phyloP scores from a whole-genome alignment of 2,888 invertebrate species.

The Caenorhabditis uteleia region DNA sequence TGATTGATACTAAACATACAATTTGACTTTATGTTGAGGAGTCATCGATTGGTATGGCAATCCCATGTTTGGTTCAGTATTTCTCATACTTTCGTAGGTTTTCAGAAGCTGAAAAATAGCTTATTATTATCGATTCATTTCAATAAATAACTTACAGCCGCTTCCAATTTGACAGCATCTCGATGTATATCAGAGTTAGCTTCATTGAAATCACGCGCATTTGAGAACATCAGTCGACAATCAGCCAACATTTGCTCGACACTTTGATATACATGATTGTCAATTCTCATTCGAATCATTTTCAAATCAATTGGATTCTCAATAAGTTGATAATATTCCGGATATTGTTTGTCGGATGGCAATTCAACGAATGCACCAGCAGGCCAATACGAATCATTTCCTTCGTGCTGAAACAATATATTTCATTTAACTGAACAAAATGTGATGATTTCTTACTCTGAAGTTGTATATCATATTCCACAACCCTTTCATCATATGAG shows the following conservation, averaged over 20 bases:
- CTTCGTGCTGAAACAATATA: conserved; percentile 74
- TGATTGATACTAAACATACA: not conserved
- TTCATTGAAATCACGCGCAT: conserved; percentile 95
- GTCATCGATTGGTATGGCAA: not conserved
- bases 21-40: not conserved
- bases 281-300: conserved; percentile 77
- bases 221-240: conserved; percentile 85
- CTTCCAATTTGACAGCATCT: conserved; percentile 39
- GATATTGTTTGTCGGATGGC: conserved; percentile 90
- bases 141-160: conserved; percentile 11
- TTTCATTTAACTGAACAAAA: too few species aligned
- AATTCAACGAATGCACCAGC: conserved; percentile 93
- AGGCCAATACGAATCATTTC: conserved; percentile 76
- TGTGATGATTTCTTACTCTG: conserved; percentile 61
- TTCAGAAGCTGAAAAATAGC: too few species aligned
- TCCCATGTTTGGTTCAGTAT: too few species aligned
- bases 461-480: conserved; percentile 75
- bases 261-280: conserved; percentile 57
- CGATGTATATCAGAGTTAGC: conserved; percentile 85
- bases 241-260: conserved; percentile 59
- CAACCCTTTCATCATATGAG: conserved; percentile 77
- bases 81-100: conserved; percentile 19
- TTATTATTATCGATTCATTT: not conserved
- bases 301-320: conserved; percentile 91
- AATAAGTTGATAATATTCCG: conserved; percentile 95